Percentiles rank a stretch among this genome's conserved stretches.
Conservation (phyloP, 2,113 vertebrate genomes). For the Phyllopteryx taeniolatus region DNA sequence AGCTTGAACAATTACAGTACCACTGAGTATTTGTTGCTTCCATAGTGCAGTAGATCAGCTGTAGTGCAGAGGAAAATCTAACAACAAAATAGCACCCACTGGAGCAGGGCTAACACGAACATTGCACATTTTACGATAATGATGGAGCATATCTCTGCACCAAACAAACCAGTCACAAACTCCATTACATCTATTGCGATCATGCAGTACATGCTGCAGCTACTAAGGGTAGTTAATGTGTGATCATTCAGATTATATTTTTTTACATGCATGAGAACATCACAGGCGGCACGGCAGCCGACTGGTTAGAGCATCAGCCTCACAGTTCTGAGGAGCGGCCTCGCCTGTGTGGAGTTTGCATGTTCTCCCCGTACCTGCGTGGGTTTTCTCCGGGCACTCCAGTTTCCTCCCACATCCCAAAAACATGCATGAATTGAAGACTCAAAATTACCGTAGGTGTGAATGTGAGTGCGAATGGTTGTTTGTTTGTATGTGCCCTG, state of each 20-base stretch:
- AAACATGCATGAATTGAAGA: no score
- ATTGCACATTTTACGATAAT: conserved; percentile 42
- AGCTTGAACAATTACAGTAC: conserved; percentile 51
- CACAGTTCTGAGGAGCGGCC: no score
- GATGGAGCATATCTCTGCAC: conserved; percentile 39
- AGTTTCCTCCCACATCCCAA: no score
- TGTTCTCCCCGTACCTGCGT: no score
- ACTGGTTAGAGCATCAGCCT: no score
- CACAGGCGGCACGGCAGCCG: not conserved
- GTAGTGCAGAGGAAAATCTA: conserved; percentile 39
- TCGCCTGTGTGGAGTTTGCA: no score
- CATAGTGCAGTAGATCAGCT: conserved; percentile 53
- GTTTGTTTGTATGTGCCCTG: no score
- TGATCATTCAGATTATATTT: conserved; percentile 9
- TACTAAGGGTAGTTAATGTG: conserved; percentile 31
- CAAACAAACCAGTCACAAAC: conserved; percentile 42
- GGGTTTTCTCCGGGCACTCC: no score
- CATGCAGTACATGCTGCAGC: conserved; percentile 10
- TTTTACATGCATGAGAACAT: not conserved
- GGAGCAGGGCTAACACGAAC: conserved; percentile 31
- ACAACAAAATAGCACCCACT: conserved; percentile 49
- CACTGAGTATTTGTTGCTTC: conserved; percentile 52
- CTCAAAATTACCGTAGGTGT: no score
- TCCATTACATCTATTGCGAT: conserved; percentile 33
- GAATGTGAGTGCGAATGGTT: no score